Evolutionary conservation across 2,797 vertebrate genomes (phyloP).

Genomic region (Pristis pectinata): DNA sequence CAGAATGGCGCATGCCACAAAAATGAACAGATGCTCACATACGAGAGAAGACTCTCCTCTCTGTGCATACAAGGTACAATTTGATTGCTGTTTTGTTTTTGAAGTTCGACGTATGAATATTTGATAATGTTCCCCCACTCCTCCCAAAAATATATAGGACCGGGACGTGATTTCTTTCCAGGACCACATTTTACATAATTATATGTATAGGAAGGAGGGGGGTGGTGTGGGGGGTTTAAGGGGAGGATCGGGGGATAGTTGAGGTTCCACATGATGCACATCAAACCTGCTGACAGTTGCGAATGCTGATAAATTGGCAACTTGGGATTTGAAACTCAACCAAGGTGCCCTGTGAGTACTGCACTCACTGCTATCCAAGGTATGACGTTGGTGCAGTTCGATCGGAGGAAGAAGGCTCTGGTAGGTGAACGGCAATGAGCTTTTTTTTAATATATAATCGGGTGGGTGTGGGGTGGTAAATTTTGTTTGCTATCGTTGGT

Average conservation of each 20-base stretch:
- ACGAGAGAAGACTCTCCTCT: slow-evolving; percentile 34
- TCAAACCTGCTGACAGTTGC: neutral
- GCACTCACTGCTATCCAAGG: neutral
- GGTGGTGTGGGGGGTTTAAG: no score
- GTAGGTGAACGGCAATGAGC: neutral
- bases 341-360: neutral
- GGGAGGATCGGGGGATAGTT: neutral
- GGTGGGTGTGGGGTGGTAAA: neutral
- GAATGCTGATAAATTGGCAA: neutral
- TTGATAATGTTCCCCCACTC: neutral
- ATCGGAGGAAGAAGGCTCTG: neutral
- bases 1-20: slow-evolving; percentile 40
- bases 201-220: neutral
- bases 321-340: neutral
- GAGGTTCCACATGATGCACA: neutral
- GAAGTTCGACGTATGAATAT: neutral
- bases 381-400: slow-evolving; percentile 10
- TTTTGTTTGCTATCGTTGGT: neutral
- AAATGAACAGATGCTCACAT: slow-evolving; percentile 41
- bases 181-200: neutral
- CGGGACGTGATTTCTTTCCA: neutral
- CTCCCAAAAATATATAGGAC: neutral
- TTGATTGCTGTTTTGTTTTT: neutral
- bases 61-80: slow-evolving; percentile 40
- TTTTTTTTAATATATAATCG: neutral